These are phyloP conservation scores for Egretta garzetta DNA, from an alignment of 2,113 vertebrate genomes.

Conservation along the genomic window DNA sequence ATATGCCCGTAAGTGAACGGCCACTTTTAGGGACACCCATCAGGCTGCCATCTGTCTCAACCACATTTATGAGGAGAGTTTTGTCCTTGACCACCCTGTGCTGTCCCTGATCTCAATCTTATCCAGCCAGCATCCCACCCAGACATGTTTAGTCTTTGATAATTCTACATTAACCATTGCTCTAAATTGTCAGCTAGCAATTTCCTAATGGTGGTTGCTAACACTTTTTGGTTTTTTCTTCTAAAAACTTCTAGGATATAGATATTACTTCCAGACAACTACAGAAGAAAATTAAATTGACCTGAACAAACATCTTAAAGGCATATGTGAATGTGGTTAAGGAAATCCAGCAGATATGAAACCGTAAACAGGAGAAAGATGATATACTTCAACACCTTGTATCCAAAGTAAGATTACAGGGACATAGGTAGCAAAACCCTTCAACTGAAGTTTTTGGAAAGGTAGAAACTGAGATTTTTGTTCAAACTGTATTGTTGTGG, in stretches of 20 bases:
- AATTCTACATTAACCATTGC: neutral
- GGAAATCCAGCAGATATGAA: neutral
- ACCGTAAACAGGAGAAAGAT: neutral
- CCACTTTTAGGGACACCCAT: neutral
- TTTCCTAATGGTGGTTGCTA: neutral
- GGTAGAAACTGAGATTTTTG: neutral
- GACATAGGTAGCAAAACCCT: neutral
- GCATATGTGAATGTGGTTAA: neutral
- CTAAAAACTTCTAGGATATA: neutral
- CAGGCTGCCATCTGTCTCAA: neutral
- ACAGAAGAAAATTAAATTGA: neutral
- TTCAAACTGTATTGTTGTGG: neutral
- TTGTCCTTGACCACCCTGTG: neutral
- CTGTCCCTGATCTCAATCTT: neutral
- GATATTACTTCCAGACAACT: neutral
- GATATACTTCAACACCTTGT: neutral
- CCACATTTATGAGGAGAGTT: neutral
- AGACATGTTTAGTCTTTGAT: accelerated
- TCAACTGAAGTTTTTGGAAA: neutral
- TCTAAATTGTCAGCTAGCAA: neutral
- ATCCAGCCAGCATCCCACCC: neutral
- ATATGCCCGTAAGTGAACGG: neutral
- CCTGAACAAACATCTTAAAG: neutral
- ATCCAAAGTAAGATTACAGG: neutral
- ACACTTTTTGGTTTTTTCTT: neutral